Evolutionary conservation across 1,140 invertebrate species (phyloP), one percentile per base, ranked within the genome.

Genomic region (Sycophaga agraensis): DNA sequence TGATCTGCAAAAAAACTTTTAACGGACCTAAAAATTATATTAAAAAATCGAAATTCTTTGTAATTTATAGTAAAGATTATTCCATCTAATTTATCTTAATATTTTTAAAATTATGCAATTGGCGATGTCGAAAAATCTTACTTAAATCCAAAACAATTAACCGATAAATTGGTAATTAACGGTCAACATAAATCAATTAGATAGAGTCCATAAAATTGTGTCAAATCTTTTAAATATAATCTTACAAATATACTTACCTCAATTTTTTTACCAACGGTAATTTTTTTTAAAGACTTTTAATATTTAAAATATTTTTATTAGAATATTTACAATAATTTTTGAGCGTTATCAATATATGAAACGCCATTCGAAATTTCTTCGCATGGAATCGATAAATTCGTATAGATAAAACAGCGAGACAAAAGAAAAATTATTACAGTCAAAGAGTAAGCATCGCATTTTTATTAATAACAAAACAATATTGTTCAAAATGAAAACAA

Each of bases 191-290:
- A 35, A 42, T 3, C 2, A 48, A 19, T 28, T 17, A 58, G 19
- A 28, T 5, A 50, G 49, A 56, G 50, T 40, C 39, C 42, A 42
- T 63, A 48, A 63, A 62, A 34, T 56, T 50, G 51, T 55, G 39
- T 61, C 39, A 61, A 55, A 61, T 37, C 12, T 16, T 54, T n/a
- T n/a, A n/a, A n/a, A 54, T 46, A 61, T 37, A 55, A 54, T 61
- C 51, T 45, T 61, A 40, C 16, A 54, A 61, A 61, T 48, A 19
- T 49, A n/a, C n/a, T 46, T 61, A 61, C 43, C 59, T 61, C 48
- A 61, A 60, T 26, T 51, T 55, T 53, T 48, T 54, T 39, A 54
- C 55, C 43, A 45, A 17, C 2, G n/a, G 2, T 4, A 48, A 48
- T 12, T 39, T 58, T 58, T 39, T 5, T 37, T 19, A 31, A 34